These are phyloP conservation scores for Agriopis leucophaearia DNA, from an alignment of 2,888 invertebrate genomes.

Conservation along the genomic window DNA sequence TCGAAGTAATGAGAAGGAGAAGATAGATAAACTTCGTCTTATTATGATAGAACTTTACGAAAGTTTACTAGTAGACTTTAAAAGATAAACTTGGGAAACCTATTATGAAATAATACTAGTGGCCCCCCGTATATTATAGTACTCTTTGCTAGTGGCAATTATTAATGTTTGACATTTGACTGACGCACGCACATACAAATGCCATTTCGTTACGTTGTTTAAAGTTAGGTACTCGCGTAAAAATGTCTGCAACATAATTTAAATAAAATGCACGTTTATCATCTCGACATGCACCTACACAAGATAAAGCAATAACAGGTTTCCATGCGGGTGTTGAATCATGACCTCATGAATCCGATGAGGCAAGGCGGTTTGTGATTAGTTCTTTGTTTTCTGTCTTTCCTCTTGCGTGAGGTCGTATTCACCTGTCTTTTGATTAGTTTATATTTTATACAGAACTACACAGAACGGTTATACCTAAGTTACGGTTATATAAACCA, in stretches of 20 bases:
- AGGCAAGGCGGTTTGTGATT: constrained; percentile 26
- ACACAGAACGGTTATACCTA: too few species aligned
- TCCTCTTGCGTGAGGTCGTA: constrained; percentile 3
- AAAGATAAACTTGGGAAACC: too few species aligned
- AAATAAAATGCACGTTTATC: constrained; percentile 32
- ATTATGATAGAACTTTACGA: too few species aligned
- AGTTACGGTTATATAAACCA: too few species aligned
- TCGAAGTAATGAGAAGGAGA: too few species aligned
- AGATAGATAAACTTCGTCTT: too few species aligned
- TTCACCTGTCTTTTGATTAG: background rate
- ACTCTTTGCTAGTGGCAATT: background rate
- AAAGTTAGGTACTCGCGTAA: constrained; percentile 5
- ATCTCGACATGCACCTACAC: constrained; percentile 24
- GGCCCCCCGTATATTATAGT: too few species aligned
- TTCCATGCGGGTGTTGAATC: constrained; percentile 32
- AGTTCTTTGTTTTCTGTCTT: constrained; percentile 24
- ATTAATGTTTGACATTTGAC: background rate
- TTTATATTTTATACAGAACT: background rate
- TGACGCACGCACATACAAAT: background rate
- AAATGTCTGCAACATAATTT: constrained; percentile 24
- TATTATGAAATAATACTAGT: too few species aligned
- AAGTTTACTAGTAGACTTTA: too few species aligned
- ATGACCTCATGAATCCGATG: constrained; percentile 24
- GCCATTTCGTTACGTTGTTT: background rate
- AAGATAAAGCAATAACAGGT: constrained; percentile 33